Evolutionary conservation across 2,888 invertebrate genomes (phyloP).

Genomic region (Drosophila meridionalis): DNA sequence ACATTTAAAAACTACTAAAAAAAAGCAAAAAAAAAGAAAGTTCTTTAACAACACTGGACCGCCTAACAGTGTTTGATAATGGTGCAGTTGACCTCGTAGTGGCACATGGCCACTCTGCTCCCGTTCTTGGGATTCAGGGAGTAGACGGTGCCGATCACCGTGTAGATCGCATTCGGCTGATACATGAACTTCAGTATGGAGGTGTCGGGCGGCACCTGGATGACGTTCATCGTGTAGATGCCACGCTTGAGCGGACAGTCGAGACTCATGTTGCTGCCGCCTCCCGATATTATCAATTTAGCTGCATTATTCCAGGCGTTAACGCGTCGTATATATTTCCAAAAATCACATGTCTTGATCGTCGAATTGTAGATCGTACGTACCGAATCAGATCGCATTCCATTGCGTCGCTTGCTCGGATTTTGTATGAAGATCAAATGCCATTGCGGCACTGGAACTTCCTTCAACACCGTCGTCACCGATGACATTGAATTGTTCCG

Average conservation of each 20-base stretch:
- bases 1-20: slow-evolving; percentile 23
- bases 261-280: slow-evolving; percentile 74
- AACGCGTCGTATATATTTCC: slow-evolving; percentile 68
- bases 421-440: slow-evolving; percentile 68
- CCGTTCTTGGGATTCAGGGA: slow-evolving; percentile 54
- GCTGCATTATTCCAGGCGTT: slow-evolving; percentile 70
- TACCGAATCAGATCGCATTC: slow-evolving; percentile 32
- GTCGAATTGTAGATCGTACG: slow-evolving; percentile 69
- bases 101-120: slow-evolving; percentile 51
- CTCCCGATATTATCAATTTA: slow-evolving; percentile 58
- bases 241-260: slow-evolving; percentile 73
- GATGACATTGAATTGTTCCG: slow-evolving; percentile 73
- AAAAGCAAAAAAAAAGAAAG: slow-evolving; percentile 2
- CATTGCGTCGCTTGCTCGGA: slow-evolving; percentile 25
- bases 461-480: slow-evolving; percentile 64
- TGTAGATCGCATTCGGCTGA: slow-evolving; percentile 71
- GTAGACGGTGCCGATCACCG: slow-evolving; percentile 68
- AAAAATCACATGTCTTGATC: slow-evolving; percentile 74
- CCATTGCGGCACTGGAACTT: slow-evolving; percentile 75
- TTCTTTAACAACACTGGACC: slow-evolving; percentile 1
- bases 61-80: slow-evolving; percentile 73
- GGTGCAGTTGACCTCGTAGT: slow-evolving; percentile 76
- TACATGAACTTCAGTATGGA: slow-evolving; percentile 77
- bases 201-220: slow-evolving; percentile 75
- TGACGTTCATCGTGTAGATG: slow-evolving; percentile 67